Evolutionary conservation across 2,888 invertebrate species (phyloP), one percentile per base, ranked within the genome.

Genomic region (Branchellion lobata): DNA sequence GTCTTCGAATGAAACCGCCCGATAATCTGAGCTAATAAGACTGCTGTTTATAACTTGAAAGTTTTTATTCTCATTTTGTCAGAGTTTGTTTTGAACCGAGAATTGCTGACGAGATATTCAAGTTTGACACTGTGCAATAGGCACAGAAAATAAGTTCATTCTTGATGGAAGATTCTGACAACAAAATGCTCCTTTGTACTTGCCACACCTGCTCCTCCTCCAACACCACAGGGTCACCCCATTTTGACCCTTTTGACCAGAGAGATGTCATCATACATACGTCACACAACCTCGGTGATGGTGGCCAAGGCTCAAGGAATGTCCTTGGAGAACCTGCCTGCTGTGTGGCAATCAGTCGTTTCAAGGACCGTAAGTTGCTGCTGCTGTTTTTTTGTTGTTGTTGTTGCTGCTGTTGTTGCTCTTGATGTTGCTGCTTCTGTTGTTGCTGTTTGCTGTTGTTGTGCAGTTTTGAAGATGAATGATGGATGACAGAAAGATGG

Each of bases 201-300:
- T n/a, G n/a, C n/a, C n/a, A n/a, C n/a, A n/a, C n/a, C n/a, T n/a
- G n/a, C n/a, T n/a, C 61, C 24, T n/a, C 61, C 24, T n/a, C 24
- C 21, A 3, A 8, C 24, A 3, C 5, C 21, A 24, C 61, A 57
- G 61, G 61, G 61, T n/a, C 61, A 57, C 21, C 61, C 61, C 5
- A 5, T 57, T 5, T n/a, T 57, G 14, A 57, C 21, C n/a, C 61
- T 57, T 18, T 5, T 57, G 3, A 57, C 3, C 5, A 8, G 61
- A 57, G 61, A 57, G 61, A 24, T 57, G 61, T 57, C 61, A 3
- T 57, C 61, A 18, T 57, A 57, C 61, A 57, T 57, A 24, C 5
- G 24, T 5, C 5, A 57, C 61, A 5, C 21, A 5, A 24, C 61
- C 3, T 18, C 24, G 5, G 24, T 57, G 24, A 57, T 57, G 61